Evolutionary conservation across 2,888 invertebrate species (phyloP).

Genomic region (Orthosia gracilis): DNA sequence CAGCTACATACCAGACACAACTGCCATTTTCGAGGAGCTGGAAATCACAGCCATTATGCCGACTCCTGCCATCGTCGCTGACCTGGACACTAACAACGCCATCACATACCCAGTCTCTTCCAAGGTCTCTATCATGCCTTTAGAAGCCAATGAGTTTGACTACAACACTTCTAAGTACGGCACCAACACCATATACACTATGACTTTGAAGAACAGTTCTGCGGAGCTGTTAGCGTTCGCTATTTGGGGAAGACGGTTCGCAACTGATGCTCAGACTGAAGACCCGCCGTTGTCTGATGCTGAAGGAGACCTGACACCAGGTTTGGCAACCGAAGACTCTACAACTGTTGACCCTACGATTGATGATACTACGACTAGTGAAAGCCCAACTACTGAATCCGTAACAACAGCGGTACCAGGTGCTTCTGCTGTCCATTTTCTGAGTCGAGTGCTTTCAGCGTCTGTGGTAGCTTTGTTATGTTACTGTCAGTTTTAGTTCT

Average conservation of each 20-base stretch:
- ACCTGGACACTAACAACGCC: conserved; percentile 76
- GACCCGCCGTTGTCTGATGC: conserved; percentile 70
- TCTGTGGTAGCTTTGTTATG: conserved; percentile 32
- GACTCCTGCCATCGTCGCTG: conserved; percentile 71
- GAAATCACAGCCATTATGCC: conserved; percentile 85
- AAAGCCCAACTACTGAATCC: neutral
- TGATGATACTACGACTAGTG: conserved; percentile 10
- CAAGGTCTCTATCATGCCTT: conserved; percentile 87
- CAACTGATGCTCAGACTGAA: conserved; percentile 80
- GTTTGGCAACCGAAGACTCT: neutral
- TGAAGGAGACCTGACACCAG: conserved; percentile 33
- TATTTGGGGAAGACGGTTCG: conserved; percentile 89
- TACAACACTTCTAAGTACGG: conserved; percentile 67
- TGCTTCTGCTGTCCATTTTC: conserved; percentile 45
- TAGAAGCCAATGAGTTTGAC: conserved; percentile 79
- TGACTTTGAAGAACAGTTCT: conserved; percentile 70
- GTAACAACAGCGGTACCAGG: conserved; percentile 3
- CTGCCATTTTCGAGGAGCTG: conserved; percentile 86
- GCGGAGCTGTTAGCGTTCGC: conserved; percentile 87
- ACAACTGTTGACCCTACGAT: neutral
- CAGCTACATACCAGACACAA: conserved; percentile 80
- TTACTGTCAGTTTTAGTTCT: conserved; percentile 30
- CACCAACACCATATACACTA: conserved; percentile 66
- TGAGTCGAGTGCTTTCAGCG: conserved; percentile 57
- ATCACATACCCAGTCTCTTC: conserved; percentile 88